Percentiles rank a stretch among this genome's conserved stretches.
These are phyloP conservation scores for Xanthia togata DNA, from an alignment of 2,888 invertebrate genomes.

Conservation along the genomic window DNA sequence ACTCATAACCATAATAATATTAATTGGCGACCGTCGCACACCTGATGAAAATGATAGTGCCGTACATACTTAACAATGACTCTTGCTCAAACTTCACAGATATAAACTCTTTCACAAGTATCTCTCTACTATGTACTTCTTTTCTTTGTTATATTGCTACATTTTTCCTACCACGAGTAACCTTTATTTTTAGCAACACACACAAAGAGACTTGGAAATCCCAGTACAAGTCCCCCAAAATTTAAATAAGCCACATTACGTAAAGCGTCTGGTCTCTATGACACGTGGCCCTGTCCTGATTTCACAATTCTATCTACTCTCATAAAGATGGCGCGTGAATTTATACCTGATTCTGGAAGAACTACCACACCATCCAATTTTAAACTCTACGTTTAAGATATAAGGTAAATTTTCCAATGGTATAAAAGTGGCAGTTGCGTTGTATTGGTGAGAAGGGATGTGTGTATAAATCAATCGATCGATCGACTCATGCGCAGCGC, in stretches of 20 bases:
- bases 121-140: not conserved
- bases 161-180: slow-evolving; percentile 14
- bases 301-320: slow-evolving; percentile 72
- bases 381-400: fast-evolving
- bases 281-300: slow-evolving; percentile 74
- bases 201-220: slow-evolving; percentile 48
- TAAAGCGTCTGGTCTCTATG: slow-evolving; percentile 69
- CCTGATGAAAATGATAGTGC: not conserved
- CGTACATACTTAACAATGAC: not conserved
- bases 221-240: slow-evolving; percentile 37
- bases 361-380: not conserved
- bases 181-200: slow-evolving; percentile 37
- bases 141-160: slow-evolving; percentile 18
- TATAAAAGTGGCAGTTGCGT: slow-evolving; percentile 36
- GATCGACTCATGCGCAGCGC: slow-evolving; percentile 83
- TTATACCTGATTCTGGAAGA: slow-evolving; percentile 63
- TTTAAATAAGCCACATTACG: slow-evolving; percentile 68
- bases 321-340: slow-evolving; percentile 69
- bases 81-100: not conserved
- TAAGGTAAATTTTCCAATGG: slow-evolving; percentile 30
- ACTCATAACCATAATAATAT: not conserved
- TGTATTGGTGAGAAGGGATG: slow-evolving; percentile 64
- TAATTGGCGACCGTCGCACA: not conserved
- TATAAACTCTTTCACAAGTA: not conserved
- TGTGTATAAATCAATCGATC: slow-evolving; percentile 88